Base-by-base conservation (phyloP, 2,888 invertebrate species). In the Syrista parreyssii region DNA sequence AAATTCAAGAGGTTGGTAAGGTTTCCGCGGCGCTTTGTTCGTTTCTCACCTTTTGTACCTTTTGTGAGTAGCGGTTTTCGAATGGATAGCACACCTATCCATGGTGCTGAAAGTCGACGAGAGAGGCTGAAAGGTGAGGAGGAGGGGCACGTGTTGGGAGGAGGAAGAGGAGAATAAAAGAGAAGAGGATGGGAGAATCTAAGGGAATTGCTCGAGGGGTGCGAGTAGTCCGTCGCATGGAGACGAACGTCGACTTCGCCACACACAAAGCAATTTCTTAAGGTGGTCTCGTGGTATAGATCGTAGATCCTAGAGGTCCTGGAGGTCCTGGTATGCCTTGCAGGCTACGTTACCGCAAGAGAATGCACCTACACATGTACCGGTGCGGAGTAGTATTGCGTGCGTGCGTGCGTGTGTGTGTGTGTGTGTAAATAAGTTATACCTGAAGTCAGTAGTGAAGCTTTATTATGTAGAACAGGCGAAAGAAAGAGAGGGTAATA, bases 251-350 rank as follows among this genome's bases (percentile, higher is more conserved):
- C 68, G 75, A 71, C 75, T 77, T 75, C 77, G 69, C 32, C 77
- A 74, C 71, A 69, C 74, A 71, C 33, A 80, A 86, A 84, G 87
- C 86, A 87, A 88, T 87, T 88, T 88, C 87, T 88, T 88, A 86
- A 83, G 82, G 82, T 80, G 84, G 85, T 85, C 84, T 87, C 83
- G 85, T 84, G 84, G 82, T 82, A 35, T 33, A 71, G 71, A 55
- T 55, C 55, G 55, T 55, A 23, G 55, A 55, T 55, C 55, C 23
- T 55, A 55, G 55, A 55, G 40, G 40, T 35, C 35, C 36, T 36
- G 12, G 23, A 23, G 23, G 9, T 55, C 55, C 55, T 23, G 55
- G 23, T 55, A 23, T 55, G 55, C 23, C 55, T 55, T 55, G 23
- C 55, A 55, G 55, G 55, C 23, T 23, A 55, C 55, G 55, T 55